These are phyloP conservation scores for Acridotheres tristis DNA, from an alignment of 2,797 vertebrate genomes.

Conservation along the genomic window DNA sequence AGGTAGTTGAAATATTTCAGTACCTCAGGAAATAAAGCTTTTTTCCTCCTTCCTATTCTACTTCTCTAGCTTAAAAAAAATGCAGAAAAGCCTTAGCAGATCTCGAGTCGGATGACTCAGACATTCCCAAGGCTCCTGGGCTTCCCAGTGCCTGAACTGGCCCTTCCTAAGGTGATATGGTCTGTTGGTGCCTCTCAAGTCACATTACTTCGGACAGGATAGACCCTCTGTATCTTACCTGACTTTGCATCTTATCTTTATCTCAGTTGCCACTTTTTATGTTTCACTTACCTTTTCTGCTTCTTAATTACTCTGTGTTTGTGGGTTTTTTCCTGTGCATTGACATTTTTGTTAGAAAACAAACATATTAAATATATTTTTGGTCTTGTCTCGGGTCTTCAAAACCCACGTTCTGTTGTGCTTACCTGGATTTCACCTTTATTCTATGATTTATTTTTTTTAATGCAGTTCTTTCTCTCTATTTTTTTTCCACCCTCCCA, in stretches of 20 bases:
- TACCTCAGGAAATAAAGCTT: not conserved
- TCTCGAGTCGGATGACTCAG: not conserved
- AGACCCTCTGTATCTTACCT: not conserved
- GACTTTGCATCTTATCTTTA: not conserved
- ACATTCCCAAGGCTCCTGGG: not conserved
- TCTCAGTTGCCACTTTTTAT: not conserved
- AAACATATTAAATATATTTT: not conserved
- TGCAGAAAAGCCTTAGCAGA: not conserved
- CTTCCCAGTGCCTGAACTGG: conserved; percentile 14
- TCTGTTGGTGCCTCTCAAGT: not conserved
- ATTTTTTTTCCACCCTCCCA: not conserved
- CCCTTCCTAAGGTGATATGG: not conserved
- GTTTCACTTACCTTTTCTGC: not conserved
- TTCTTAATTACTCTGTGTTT: not conserved
- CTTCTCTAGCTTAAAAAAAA: not conserved
- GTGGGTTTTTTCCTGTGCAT: not conserved
- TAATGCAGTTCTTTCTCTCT: not conserved
- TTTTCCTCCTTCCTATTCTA: not conserved
- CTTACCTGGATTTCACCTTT: not conserved
- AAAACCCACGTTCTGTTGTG: not conserved
- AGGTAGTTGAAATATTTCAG: not conserved
- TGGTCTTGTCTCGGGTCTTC: not conserved
- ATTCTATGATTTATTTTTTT: not conserved
- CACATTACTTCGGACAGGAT: not conserved
- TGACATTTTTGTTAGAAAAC: not conserved